Evolutionary conservation across 2,888 invertebrate genomes (phyloP).

Genomic region (Caenorhabditis sp.): DNA sequence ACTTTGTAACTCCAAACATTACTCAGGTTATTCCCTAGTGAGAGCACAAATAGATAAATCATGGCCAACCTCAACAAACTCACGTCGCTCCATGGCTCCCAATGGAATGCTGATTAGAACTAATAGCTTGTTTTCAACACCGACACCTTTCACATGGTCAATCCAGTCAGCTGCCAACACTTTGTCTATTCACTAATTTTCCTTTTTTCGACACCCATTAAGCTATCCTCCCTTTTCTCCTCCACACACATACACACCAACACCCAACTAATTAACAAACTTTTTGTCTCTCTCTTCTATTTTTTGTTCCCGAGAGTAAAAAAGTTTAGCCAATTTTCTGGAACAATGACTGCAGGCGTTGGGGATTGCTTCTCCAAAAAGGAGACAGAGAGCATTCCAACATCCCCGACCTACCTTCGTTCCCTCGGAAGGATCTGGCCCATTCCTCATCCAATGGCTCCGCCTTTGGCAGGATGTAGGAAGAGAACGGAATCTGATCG

Average conservation of each 20-base stretch:
- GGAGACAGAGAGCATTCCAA: not conserved
- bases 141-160: not conserved
- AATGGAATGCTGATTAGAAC: too few relatives aligned
- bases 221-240: not conserved
- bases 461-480: not conserved
- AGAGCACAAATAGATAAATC: too few relatives aligned
- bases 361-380: not conserved
- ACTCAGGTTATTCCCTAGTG: too few relatives aligned
- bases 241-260: not conserved
- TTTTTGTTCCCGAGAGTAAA: too few relatives aligned
- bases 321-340: constrained; percentile 51
- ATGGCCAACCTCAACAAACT: too few relatives aligned
- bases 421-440: constrained; percentile 29
- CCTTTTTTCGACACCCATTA: constrained; percentile 1
- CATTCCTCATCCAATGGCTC: constrained; percentile 25
- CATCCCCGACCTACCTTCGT: constrained; percentile 26
- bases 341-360: constrained; percentile 37
- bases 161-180: not conserved
- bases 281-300: constrained; percentile 20
- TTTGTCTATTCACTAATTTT: not conserved
- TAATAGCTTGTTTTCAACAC: too few relatives aligned
- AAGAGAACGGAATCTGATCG: not conserved
- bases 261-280: constrained; percentile 38
- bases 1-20: too few relatives aligned
- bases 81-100: too few relatives aligned